Conservation (phyloP, 2,797 vertebrate genomes). For the Florisuga fusca region DNA sequence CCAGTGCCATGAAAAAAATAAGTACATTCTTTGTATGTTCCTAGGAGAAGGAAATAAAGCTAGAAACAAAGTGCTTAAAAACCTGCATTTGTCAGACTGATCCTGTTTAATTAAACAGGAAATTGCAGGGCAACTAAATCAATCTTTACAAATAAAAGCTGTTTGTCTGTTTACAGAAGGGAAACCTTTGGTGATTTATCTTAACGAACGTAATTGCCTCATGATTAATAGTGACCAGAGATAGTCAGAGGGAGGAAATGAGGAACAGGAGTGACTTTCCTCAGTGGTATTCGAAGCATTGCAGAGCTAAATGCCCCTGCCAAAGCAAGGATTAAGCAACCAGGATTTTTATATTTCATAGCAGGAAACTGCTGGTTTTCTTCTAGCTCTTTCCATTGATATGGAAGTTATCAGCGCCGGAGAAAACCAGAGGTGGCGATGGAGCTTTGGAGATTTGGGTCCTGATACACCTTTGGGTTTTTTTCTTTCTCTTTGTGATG, state of each 20-base stretch:
- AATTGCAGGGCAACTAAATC: conserved; percentile 63
- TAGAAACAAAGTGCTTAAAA: conserved; percentile 46
- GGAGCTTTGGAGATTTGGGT: background rate
- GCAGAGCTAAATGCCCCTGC: background rate
- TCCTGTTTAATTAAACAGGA: conserved; percentile 74
- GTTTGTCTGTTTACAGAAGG: conserved; percentile 66
- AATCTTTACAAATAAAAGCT: conserved; percentile 65
- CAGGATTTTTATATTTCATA: background rate
- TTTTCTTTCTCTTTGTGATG: background rate
- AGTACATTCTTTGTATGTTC: background rate
- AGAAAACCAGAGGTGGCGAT: background rate
- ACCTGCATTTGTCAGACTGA: conserved; percentile 47
- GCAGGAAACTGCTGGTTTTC: background rate
- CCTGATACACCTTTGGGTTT: fast-evolving
- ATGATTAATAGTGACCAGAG: conserved; percentile 64
- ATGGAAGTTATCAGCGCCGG: background rate
- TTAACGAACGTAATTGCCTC: conserved; percentile 58
- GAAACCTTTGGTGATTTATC: conserved; percentile 61
- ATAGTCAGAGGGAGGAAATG: conserved; percentile 23
- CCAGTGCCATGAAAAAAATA: background rate
- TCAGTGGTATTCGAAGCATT: background rate
- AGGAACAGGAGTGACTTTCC: conserved; percentile 13
- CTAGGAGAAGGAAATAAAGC: background rate
- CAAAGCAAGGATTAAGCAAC: background rate
- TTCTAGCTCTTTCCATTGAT: background rate